Conservation (phyloP, 2,888 invertebrate genomes). For the Boloria selene region DNA sequence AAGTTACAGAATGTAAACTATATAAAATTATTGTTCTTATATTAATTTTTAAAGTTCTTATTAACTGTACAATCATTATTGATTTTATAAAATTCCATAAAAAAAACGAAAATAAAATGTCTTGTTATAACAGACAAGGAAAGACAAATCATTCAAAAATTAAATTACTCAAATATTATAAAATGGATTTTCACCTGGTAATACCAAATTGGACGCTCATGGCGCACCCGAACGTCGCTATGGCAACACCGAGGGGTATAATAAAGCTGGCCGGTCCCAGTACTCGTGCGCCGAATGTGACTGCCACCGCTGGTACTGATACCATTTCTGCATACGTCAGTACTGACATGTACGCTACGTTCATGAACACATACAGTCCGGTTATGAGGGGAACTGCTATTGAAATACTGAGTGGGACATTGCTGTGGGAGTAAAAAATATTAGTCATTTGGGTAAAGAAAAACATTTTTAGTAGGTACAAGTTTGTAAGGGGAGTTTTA, state of each 20-base stretch:
- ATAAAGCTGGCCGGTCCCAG: conserved; percentile 85
- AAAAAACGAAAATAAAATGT: background rate
- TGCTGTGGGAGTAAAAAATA: conserved; percentile 70
- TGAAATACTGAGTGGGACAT: conserved; percentile 90
- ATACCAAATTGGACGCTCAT: conserved; percentile 90
- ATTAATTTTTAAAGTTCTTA: too few relatives aligned
- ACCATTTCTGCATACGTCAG: conserved; percentile 88
- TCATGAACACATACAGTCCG: conserved; percentile 90
- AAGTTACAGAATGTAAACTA: background rate
- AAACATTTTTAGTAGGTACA: too few relatives aligned
- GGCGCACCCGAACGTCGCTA: conserved; percentile 90
- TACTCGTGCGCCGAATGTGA: conserved; percentile 86
- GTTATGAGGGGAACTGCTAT: conserved; percentile 93
- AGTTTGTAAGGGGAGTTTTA: too few relatives aligned
- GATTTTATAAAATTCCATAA: too few relatives aligned
- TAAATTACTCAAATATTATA: too few relatives aligned
- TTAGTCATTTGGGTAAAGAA: too few relatives aligned
- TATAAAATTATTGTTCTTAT: too few relatives aligned
- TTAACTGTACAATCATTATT: too few relatives aligned
- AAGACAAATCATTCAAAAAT: background rate
- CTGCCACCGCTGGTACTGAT: conserved; percentile 89
- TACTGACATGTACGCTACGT: conserved; percentile 93
- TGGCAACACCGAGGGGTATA: conserved; percentile 89
- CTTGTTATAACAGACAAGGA: background rate
- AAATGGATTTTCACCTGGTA: conserved; percentile 77